Evolutionary conservation across 2,797 vertebrate genomes (phyloP), one percentile per base, ranked within the genome.

Genomic region (Rhinoraja longicauda): DNA sequence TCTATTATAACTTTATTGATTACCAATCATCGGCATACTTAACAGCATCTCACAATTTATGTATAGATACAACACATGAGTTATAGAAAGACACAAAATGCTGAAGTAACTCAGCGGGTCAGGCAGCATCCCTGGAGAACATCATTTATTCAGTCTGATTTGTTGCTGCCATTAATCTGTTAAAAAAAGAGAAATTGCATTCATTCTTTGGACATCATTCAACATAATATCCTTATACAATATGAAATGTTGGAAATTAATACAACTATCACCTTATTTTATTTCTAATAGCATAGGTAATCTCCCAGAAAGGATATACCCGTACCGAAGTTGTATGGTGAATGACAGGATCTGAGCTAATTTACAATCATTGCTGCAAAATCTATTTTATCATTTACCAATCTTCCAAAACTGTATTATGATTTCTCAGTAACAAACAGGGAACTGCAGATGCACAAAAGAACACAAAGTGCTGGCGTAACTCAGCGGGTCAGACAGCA

Each of bases 101-200:
- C 45, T 53, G 45, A 45, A 53, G 45, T 53, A 53, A 53, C 45
- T 53, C 45, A 53, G 45, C 45, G 4, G 45, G 45, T 53, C 45
- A 53, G 45, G 45, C 45, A 53, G 45, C 45, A 53, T 53, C 45
- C 45, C 45, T 53, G 4, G 45, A 53, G 45, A 53, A 53, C 45
- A 53, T 3, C 32, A 70, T 32, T 12, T 0, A 29, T 2, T 8
- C 21, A 32, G 59, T 26, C 67, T 75, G 70, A 57, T 73, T 70
- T 92, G 24, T 53, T 53, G 67, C 53, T 3, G 39, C 92, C 70
- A 92, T 92, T 73, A 70, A 12, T 29, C 90, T 92, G 70, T 73
- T 53, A 62, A 75, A 92, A 92, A n/a, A 67, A 10, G 39, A 92
- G 45, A 92, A 92, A 92, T 73, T 92, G 26, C 5, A 17, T 13